A percentile compares a stretch with the other conserved stretches of the same genome.
Conservation (phyloP, 2,888 invertebrate genomes). For the Polylopha cassiicola region DNA sequence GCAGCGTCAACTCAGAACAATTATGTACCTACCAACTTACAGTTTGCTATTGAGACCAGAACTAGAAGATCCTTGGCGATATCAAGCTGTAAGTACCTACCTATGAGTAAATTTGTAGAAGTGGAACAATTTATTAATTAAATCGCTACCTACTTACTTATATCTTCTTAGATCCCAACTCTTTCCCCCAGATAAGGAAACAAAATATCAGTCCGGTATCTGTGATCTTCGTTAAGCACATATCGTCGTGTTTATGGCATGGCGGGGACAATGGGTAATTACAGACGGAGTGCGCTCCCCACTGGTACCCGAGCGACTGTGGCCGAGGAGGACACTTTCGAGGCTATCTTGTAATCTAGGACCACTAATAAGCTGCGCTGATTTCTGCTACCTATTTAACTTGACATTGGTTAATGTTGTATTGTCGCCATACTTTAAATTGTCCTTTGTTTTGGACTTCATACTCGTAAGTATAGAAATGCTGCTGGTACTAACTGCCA, state of each 20-base stretch:
- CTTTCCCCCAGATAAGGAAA: conserved; percentile 16
- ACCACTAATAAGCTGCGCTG: conserved; percentile 44
- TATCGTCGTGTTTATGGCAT: conserved; percentile 28
- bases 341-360: conserved; percentile 47
- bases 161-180: no score
- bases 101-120: no score
- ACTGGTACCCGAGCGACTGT: conserved; percentile 17
- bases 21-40: no score
- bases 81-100: no score
- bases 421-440: not conserved
- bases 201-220: conserved; percentile 18
- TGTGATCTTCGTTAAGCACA: conserved; percentile 13
- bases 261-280: conserved; percentile 34
- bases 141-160: no score
- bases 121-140: no score
- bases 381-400: conserved; percentile 33
- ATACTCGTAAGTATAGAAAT: not conserved
- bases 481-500: conserved; percentile 6
- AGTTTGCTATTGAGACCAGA: no score
- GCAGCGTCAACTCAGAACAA: conserved; percentile 27
- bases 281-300: conserved; percentile 20
- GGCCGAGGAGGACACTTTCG: conserved; percentile 22
- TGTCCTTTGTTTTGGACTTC: conserved; percentile 15
- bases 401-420: not conserved
- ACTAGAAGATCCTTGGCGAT: no score